A percentile compares a stretch with the other conserved stretches of the same genome.
Evolutionary conservation across 2,113 vertebrate genomes (phyloP).

Genomic region (Callorhinus ursinus): DNA sequence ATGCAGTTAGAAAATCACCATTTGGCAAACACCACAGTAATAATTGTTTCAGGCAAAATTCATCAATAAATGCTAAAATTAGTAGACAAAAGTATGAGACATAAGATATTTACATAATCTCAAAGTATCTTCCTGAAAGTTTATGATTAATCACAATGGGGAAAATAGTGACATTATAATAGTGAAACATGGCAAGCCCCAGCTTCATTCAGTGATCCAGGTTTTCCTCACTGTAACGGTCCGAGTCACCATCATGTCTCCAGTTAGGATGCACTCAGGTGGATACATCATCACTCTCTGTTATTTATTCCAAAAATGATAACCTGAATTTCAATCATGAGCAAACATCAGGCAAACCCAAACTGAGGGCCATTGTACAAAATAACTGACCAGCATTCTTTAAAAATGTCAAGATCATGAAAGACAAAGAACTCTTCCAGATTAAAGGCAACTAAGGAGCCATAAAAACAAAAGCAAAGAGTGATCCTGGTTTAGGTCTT

Average conservation of each 20-base stretch:
- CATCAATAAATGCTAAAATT: neutral
- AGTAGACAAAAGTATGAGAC: neutral
- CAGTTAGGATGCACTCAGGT: neutral
- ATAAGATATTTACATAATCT: neutral
- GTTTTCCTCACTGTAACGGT: neutral
- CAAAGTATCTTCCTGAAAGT: neutral
- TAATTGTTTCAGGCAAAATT: neutral
- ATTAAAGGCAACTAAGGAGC: neutral
- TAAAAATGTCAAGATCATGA: neutral
- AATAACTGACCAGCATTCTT: neutral
- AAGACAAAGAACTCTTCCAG: neutral
- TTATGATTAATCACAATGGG: neutral
- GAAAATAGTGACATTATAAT: neutral
- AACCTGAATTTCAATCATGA: slow-evolving; percentile 11
- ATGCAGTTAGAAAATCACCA: neutral
- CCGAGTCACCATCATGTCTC: neutral
- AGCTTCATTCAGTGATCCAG: neutral
- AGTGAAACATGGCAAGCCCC: neutral
- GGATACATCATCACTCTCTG: neutral
- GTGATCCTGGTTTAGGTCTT: neutral
- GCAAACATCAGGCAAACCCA: neutral
- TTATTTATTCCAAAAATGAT: neutral
- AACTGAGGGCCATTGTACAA: neutral
- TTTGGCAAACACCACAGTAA: neutral
- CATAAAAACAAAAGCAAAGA: neutral